Evolutionary conservation across 2,113 vertebrate species (phyloP), one percentile per base, ranked within the genome.

Genomic region (Peromyscus leucopus): DNA sequence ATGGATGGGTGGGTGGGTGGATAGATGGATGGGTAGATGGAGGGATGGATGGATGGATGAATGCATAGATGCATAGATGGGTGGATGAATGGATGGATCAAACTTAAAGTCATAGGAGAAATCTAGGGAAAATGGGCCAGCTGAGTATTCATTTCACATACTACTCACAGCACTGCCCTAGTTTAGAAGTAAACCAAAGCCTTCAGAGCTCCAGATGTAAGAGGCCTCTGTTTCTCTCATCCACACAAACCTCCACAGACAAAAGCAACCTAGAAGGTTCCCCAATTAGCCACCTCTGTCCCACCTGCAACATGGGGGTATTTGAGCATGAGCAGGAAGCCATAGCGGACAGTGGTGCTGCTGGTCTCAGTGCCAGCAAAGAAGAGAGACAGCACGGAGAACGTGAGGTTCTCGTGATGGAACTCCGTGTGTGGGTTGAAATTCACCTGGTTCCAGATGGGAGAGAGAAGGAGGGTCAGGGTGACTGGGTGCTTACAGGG

Each of bases 251-350:
- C 61, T 51, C n/a, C 24, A 7, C 22, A 36, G 13, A 71, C 22
- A 59, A 84, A 39, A 39, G 12, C 21, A 22, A 83, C 2, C 36
- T 59, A 48, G 24, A 75, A 10, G 42, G 26, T 5, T 3, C n/a
- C 12, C 16, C n/a, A 1, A 5, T 13, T 0, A 13, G 4, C 8
- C 16, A 12, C 6, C 13, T 51, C 5, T 12, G 7, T 10, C 72
- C n/a, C 76, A 99, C 98, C 99, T 98, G 97, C 91, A 15, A 99
- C 4, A 1, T 98, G 89, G 1, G 98, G 99, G 59, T 98, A 96
- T 48, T 98, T 98, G 96, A 98, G 98, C 97, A 99, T 97, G 71
- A 98, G 7, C 51, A 99, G 97, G 78, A 98, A 94, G 24, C 96
- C 96, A 0, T 98, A 98, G 61, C 97, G 92, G 17, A 99, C 51